Percentiles rank a stretch among this genome's conserved stretches.
phyloP scores from a whole-genome alignment of 2,113 vertebrate genomes.

The Podocnemis expansa region DNA sequence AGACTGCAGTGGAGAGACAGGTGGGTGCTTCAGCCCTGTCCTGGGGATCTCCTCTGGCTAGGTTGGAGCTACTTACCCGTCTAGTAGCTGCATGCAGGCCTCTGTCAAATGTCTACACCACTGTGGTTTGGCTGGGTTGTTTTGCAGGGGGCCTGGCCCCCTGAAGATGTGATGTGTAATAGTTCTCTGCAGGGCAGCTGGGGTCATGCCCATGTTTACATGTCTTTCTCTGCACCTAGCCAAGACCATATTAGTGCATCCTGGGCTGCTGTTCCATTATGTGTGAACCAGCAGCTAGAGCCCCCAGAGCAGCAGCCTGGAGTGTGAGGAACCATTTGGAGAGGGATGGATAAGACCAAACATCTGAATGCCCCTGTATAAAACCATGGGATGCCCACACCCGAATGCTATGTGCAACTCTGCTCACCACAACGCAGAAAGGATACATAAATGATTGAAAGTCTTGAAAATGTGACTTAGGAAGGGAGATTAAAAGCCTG shows the following conservation, averaged over 20 bases:
- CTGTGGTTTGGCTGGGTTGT: neutral
- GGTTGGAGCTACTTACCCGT: neutral
- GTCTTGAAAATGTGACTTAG: neutral
- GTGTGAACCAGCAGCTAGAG: neutral
- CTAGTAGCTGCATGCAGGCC: neutral
- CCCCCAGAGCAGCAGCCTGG: too few species aligned
- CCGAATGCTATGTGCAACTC: neutral
- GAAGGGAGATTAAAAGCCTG: neutral
- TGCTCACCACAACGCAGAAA: too few species aligned
- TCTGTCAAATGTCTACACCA: neutral
- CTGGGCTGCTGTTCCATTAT: neutral
- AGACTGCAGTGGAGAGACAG: neutral
- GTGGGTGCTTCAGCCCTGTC: neutral
- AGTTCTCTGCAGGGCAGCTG: neutral
- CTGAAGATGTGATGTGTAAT: neutral
- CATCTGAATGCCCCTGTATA: neutral
- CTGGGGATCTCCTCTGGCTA: neutral
- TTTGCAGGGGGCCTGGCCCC: too few species aligned
- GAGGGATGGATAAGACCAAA: neutral
- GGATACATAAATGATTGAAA: rapidly evolving
- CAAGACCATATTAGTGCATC: too few species aligned
- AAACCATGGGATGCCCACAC: neutral
- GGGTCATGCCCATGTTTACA: neutral
- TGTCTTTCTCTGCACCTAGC: neutral
- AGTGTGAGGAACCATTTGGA: neutral